These are phyloP conservation scores for Cheirogaleus medius DNA, from an alignment of 2,113 vertebrate genomes.

Conservation along the genomic window DNA sequence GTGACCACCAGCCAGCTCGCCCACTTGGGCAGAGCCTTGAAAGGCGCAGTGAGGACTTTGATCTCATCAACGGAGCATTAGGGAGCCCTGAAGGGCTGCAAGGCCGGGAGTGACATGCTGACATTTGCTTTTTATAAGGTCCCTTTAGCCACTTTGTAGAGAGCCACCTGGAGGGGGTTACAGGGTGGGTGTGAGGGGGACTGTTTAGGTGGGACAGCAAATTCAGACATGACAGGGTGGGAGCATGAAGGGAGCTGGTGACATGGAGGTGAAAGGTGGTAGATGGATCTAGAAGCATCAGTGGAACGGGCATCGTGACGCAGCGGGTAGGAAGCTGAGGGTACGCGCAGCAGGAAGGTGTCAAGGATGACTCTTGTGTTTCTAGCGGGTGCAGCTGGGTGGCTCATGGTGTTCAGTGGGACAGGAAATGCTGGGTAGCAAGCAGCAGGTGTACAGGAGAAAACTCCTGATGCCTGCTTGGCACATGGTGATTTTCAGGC, in stretches of 20 bases:
- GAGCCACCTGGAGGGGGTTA: not conserved
- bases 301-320: not conserved
- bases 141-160: not conserved
- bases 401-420: not conserved
- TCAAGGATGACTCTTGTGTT: not conserved
- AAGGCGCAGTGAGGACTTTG: not conserved
- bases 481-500: not conserved
- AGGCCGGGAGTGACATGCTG: not conserved
- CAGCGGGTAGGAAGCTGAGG: not conserved
- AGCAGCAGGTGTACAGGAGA: not conserved
- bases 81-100: not conserved
- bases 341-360: accelerated
- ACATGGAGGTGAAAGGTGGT: not conserved
- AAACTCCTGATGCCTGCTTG: not conserved
- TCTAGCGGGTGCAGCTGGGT: not conserved
- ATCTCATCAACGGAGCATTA: not conserved
- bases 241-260: not conserved
- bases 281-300: not conserved
- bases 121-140: not conserved
- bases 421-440: not conserved
- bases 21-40: not conserved
- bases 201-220: not conserved
- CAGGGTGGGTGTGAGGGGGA: not conserved
- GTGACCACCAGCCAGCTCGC: accelerated
- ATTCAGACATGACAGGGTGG: not conserved